Evolutionary conservation across 2,888 invertebrate species (phyloP).

Genomic region (Macropis europaea): DNA sequence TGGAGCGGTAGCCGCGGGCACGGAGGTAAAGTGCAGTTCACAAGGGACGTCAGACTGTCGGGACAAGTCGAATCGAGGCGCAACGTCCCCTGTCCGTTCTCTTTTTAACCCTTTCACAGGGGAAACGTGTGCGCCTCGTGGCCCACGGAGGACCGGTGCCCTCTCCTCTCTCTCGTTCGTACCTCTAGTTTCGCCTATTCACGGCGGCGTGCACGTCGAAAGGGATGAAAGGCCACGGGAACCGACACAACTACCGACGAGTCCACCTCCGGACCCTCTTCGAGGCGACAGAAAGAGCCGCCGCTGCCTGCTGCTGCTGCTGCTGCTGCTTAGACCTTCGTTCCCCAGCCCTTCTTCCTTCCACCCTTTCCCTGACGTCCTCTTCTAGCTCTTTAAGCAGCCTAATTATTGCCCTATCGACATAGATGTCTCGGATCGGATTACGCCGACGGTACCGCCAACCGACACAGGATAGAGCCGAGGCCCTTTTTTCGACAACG

Average conservation of each 20-base stretch:
- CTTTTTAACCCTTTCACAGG: constrained; percentile 34
- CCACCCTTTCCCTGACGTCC: constrained; percentile 8
- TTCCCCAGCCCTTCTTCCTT: not conserved
- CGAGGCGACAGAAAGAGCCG: constrained; percentile 54
- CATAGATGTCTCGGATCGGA: constrained; percentile 67
- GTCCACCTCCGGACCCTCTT: constrained; percentile 38
- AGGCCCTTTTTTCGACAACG: constrained; percentile 14
- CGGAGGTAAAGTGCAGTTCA: constrained; percentile 56
- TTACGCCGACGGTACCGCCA: constrained; percentile 49
- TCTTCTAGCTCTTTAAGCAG: constrained; percentile 60
- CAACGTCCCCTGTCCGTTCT: not conserved
- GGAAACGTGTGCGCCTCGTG: constrained; percentile 49
- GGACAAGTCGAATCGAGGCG: constrained; percentile 42
- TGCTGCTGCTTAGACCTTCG: no score
- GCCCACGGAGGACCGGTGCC: constrained; percentile 43
- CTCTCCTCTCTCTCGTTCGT: constrained; percentile 30
- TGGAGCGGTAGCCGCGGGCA: constrained; percentile 24
- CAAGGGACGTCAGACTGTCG: constrained; percentile 50
- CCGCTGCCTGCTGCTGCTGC: constrained; percentile 33
- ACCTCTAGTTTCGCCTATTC: constrained; percentile 63
- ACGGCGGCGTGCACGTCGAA: constrained; percentile 63
- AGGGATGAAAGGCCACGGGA: constrained; percentile 63
- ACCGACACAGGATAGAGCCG: not conserved
- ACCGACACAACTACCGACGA: constrained; percentile 48
- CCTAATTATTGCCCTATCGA: constrained; percentile 76